phyloP scores from a whole-genome alignment of 2,888 invertebrate species.

The Cerceris ruficornis region DNA sequence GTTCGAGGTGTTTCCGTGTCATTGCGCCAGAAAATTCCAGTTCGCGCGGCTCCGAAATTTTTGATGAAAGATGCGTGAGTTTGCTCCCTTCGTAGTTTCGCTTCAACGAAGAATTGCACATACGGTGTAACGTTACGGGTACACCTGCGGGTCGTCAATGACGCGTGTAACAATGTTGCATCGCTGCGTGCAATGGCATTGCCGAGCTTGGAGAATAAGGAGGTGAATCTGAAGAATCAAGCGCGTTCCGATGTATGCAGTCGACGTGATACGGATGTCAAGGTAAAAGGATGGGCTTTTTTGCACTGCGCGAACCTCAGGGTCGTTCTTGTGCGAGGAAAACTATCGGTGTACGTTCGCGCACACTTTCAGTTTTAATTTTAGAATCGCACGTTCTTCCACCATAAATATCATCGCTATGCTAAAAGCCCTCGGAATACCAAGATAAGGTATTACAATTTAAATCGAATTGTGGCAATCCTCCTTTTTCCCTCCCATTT shows the following conservation, averaged over 20 bases:
- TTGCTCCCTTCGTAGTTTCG: no score
- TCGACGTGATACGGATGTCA: no score
- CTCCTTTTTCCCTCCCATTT: constrained; percentile 18
- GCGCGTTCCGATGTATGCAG: no score
- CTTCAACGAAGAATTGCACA: no score
- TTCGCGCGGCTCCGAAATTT: constrained; percentile 39
- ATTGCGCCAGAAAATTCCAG: constrained; percentile 55
- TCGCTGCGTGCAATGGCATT: constrained; percentile 25
- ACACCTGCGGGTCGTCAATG: constrained; percentile 9
- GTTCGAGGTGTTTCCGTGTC: constrained; percentile 55
- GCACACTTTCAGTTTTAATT: background rate
- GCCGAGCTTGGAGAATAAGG: background rate
- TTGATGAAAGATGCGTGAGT: constrained; percentile 7
- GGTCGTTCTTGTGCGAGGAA: no score
- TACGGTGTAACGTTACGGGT: background rate
- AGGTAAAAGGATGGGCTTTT: no score
- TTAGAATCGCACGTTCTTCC: background rate
- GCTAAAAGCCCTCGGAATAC: constrained; percentile 47
- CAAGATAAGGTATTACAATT: constrained; percentile 47
- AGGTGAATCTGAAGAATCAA: background rate
- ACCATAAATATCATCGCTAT: constrained; percentile 28
- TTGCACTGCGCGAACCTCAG: no score
- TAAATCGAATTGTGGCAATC: constrained; percentile 49
- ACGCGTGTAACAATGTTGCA: constrained; percentile 25
- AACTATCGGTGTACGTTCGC: no score